phyloP scores from a whole-genome alignment of 2,797 vertebrate genomes.

The Pantherophis vulpinus region DNA sequence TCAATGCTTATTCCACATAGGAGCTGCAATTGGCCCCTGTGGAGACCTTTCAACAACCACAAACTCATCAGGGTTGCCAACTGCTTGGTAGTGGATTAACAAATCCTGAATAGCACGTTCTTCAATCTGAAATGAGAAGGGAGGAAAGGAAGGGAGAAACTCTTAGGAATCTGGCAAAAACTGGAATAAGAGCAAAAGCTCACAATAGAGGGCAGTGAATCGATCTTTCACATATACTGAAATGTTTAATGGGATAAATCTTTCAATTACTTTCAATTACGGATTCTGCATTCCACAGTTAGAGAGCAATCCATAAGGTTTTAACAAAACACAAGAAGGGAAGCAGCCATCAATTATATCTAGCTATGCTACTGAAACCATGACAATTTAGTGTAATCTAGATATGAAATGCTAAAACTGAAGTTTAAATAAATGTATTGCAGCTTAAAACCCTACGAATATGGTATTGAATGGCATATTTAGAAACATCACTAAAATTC shows the following conservation, averaged over 20 bases:
- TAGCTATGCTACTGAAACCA: background rate
- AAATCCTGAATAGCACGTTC: slow-evolving; percentile 94
- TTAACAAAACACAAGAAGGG: background rate
- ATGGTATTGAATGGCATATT: background rate
- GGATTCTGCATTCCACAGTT: background rate
- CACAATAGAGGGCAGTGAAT: background rate
- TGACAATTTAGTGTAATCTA: background rate
- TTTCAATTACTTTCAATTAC: background rate
- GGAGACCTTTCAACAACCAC: slow-evolving; percentile 89
- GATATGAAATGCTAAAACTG: background rate
- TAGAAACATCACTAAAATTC: background rate
- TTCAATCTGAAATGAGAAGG: slow-evolving; percentile 81
- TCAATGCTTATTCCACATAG: slow-evolving; percentile 95
- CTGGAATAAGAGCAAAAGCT: background rate
- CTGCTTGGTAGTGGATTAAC: slow-evolving; percentile 84
- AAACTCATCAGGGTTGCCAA: slow-evolving; percentile 91
- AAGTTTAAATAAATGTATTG: background rate
- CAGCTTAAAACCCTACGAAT: background rate
- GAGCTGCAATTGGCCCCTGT: slow-evolving; percentile 86
- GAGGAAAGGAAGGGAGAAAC: background rate
- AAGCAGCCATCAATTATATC: background rate
- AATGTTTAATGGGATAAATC: background rate
- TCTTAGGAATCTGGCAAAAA: background rate
- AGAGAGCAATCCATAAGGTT: background rate
- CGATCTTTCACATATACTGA: background rate